Percentiles rank a stretch among this genome's conserved stretches.
These are phyloP conservation scores for Sciaenops ocellatus DNA, from an alignment of 2,797 vertebrate genomes.

Conservation along the genomic window DNA sequence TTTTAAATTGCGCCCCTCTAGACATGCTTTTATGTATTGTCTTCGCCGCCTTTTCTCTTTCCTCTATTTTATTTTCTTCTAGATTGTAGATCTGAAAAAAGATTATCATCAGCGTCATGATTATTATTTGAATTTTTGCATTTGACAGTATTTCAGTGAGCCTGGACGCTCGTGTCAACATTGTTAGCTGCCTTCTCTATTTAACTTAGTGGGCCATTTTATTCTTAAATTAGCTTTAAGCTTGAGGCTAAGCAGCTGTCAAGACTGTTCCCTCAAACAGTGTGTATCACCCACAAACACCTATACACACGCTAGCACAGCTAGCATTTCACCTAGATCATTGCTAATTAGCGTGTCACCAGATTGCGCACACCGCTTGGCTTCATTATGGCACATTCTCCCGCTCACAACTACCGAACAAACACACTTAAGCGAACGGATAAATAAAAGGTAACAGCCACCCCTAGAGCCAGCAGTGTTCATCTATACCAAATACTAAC, in stretches of 20 bases:
- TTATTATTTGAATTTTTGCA: slow-evolving; percentile 34
- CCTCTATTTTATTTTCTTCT: slow-evolving; percentile 15
- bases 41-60: slow-evolving; percentile 34
- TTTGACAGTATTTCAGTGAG: slow-evolving; percentile 18
- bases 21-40: slow-evolving; percentile 63
- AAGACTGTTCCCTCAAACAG: slow-evolving; percentile 65
- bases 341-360: slow-evolving; percentile 80
- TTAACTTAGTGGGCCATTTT: slow-evolving; percentile 62
- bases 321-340: slow-evolving; percentile 78
- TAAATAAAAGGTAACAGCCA: slow-evolving; percentile 42
- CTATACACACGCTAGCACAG: slow-evolving; percentile 66
- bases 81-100: slow-evolving; percentile 22
- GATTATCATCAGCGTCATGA: slow-evolving; percentile 21
- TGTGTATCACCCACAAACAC: slow-evolving; percentile 69
- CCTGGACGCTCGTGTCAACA: slow-evolving; percentile 26
- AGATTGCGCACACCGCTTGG: slow-evolving; percentile 69
- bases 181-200: slow-evolving; percentile 47
- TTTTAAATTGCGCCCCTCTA: slow-evolving; percentile 65
- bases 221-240: slow-evolving; percentile 69
- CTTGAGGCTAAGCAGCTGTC: slow-evolving; percentile 77
- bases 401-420: slow-evolving; percentile 55
- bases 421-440: slow-evolving; percentile 44
- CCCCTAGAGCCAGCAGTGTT: slow-evolving; percentile 39
- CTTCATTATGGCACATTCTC: slow-evolving; percentile 61
- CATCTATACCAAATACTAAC: slow-evolving; percentile 37